Percentiles rank a stretch among this genome's conserved stretches.
Conservation (phyloP, 2,113 vertebrate genomes). For the Stigmatopora nigra region DNA sequence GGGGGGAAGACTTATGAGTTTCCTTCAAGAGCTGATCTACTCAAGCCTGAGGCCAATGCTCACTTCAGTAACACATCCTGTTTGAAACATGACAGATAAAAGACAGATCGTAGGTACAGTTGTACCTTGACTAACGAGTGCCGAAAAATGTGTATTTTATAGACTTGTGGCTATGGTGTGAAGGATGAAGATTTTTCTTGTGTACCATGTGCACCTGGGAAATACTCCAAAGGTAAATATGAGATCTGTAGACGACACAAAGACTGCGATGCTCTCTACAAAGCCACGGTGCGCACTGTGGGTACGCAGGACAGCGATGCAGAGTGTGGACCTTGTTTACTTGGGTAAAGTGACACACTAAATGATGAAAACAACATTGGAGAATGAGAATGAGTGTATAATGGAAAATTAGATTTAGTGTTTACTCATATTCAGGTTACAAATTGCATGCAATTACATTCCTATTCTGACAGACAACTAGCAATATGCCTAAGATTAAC, state of each 20-base stretch:
- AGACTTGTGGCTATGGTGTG: slow-evolving; percentile 88
- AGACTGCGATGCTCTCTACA: slow-evolving; percentile 88
- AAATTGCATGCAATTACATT: background rate
- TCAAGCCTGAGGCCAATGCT: slow-evolving; percentile 36
- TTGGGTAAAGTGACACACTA: slow-evolving; percentile 75
- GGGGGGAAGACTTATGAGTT: slow-evolving; percentile 37
- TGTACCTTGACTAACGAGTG: slow-evolving; percentile 9
- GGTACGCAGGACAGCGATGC: slow-evolving; percentile 88
- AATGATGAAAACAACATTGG: slow-evolving; percentile 7
- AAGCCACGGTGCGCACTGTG: slow-evolving; percentile 78
- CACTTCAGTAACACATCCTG: slow-evolving; percentile 25
- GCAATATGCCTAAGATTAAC: slow-evolving; percentile 10
- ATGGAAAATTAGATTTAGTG: background rate
- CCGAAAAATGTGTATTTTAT: slow-evolving; percentile 17
- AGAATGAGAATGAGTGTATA: background rate
- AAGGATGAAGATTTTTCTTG: slow-evolving; percentile 91
- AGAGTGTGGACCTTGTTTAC: slow-evolving; percentile 89
- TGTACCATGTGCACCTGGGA: slow-evolving; percentile 81
- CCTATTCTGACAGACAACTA: background rate
- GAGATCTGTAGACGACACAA: slow-evolving; percentile 95
- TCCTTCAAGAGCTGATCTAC: slow-evolving; percentile 31
- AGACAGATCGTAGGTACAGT: slow-evolving; percentile 18
- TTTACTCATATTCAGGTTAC: background rate
- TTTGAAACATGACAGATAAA: slow-evolving; percentile 55
- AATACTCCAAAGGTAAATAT: slow-evolving; percentile 94